Conservation (phyloP, 2,113 vertebrate species). For the Crotalus horridus region DNA sequence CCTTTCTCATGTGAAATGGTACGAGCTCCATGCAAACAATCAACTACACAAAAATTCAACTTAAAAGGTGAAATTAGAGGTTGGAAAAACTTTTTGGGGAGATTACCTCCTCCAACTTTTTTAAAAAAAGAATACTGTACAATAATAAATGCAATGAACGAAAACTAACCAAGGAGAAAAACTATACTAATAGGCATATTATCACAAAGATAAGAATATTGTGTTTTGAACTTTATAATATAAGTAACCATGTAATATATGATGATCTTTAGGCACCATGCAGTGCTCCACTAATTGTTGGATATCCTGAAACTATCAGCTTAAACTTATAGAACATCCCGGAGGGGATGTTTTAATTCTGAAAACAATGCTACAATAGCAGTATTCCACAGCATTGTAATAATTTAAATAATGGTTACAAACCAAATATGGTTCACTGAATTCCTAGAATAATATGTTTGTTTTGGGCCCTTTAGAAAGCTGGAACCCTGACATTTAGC, state of each 20-base stretch:
- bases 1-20: not conserved
- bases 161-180: not conserved
- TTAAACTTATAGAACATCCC: too few relatives aligned
- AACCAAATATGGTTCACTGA: not conserved
- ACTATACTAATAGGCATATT: not conserved
- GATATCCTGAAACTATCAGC: not conserved
- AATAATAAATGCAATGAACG: not conserved
- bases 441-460: not conserved
- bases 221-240: not conserved
- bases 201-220: not conserved
- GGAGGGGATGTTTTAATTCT: not conserved
- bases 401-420: not conserved
- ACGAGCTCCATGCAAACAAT: not conserved
- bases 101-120: not conserved
- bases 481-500: not conserved
- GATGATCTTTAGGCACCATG: not conserved
- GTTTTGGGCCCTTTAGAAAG: not conserved
- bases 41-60: not conserved
- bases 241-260: not conserved
- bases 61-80: not conserved
- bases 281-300: not conserved
- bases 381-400: not conserved
- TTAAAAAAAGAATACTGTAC: not conserved
- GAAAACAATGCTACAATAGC: not conserved
- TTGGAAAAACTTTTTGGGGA: not conserved